phyloP scores from a whole-genome alignment of 2,797 vertebrate species.

The Anniella stebbinsi region DNA sequence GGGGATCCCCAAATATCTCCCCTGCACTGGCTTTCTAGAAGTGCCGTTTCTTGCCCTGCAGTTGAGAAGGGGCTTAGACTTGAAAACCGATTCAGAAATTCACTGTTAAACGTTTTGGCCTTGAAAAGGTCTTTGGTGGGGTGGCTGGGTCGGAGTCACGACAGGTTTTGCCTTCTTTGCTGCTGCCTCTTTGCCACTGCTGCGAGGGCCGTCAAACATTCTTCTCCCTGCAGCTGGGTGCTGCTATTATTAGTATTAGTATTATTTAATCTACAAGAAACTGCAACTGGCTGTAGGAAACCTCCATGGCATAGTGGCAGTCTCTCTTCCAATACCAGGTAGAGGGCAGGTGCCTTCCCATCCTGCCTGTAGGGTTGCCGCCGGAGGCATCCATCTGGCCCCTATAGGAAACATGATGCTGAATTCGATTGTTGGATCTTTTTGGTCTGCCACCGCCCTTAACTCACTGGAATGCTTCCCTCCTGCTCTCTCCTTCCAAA shows the following conservation, averaged over 20 bases:
- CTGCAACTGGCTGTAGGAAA: not conserved
- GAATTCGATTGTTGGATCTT: no score
- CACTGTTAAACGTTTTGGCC: not conserved
- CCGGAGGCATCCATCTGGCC: no score
- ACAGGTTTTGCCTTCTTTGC: not conserved
- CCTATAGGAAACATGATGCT: no score
- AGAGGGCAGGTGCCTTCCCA: rapidly evolving
- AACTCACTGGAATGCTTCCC: rapidly evolving
- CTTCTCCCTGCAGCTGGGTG: no score
- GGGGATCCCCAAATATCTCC: no score
- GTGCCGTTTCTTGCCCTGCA: no score
- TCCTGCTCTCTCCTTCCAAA: not conserved
- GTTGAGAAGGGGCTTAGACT: not conserved
- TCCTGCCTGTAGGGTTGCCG: not conserved
- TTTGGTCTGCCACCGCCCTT: no score
- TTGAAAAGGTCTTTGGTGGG: no score
- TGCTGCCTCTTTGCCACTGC: not conserved
- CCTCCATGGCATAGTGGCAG: not conserved
- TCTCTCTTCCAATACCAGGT: not conserved
- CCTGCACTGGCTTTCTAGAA: not conserved
- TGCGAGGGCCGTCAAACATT: no score
- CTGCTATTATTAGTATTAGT: no score
- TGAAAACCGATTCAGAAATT: not conserved
- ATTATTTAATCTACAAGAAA: no score
- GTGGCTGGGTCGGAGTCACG: not conserved